Evolutionary conservation across 92 coral and sea anemone genomes (phyloP), one percentile per base, ranked within the genome.

Genomic region (Nematostella vectensis): DNA sequence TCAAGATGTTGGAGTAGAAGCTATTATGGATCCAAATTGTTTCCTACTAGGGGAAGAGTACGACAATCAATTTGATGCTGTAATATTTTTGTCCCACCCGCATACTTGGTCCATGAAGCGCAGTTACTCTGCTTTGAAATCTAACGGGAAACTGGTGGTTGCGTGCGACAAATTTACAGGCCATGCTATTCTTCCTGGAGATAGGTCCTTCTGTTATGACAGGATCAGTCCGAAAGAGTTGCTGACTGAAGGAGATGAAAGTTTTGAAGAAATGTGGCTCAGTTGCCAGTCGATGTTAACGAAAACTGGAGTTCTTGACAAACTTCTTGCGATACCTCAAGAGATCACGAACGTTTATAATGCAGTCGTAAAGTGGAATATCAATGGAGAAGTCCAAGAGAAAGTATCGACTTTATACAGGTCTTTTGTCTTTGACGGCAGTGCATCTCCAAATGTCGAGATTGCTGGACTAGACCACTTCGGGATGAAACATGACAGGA

Each of bases 401-500:
- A 17, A 17, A 6, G 9, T 8, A 8, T 45, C 51, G 4, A 22
- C 9, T 17, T 9, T 45, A 11, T 45, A 9, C 21, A 45, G 36
- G 11, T 70, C 84, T 12, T 20, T 63, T 52, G 55, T 61, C 12
- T 70, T 63, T 16, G 38, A 33, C 19, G n/a, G 31, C 22, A 33
- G 2, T 11, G 25, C 27, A 0, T 6, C 18, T 0, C 0, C 23
- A 31, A 55, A 52, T 25, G 42, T 72, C 30, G 36, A 71, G 17
- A 55, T 62, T 13, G 62, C 70, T 48, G 85, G 80, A 15, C 12
- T 78, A 2, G 85, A 78, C 39, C 66, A 47, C 1, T 33, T 37
- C 25, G 94, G 94, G 10, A 29, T 83, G 29, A 68, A 61, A 61
- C 36, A 48, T 23, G 54, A 76, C 51, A 31, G 59, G 19, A 44